Evolutionary conservation across 2,797 vertebrate genomes (phyloP).

Genomic region (Melanotaenia nigrans): DNA sequence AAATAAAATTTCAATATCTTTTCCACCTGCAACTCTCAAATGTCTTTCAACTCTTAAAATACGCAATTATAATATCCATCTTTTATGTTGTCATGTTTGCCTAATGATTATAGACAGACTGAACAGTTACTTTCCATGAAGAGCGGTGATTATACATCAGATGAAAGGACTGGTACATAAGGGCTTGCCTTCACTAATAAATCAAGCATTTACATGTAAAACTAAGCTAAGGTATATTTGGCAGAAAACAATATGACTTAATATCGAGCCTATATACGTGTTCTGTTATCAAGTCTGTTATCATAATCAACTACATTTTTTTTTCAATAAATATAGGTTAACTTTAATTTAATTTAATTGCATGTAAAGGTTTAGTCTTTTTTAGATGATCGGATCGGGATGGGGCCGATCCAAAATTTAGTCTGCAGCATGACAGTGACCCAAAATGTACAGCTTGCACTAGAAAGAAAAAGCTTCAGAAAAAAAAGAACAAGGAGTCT

Average conservation of each 20-base stretch:
- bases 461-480: background rate
- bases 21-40: slow-evolving; percentile 2
- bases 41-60: background rate
- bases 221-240: background rate
- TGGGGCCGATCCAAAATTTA: background rate
- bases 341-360: background rate
- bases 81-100: slow-evolving; percentile 30
- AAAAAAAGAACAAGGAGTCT: slow-evolving; percentile 9
- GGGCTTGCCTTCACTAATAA: background rate
- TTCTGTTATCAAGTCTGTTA: too few species aligned
- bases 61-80: slow-evolving; percentile 24
- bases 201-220: background rate
- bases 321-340: too few species aligned
- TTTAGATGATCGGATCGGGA: background rate
- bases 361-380: background rate
- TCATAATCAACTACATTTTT: too few species aligned
- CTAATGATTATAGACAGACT: slow-evolving; percentile 30
- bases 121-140: slow-evolving; percentile 17
- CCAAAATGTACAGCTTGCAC: background rate
- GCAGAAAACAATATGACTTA: background rate
- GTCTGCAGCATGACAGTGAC: background rate
- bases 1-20: slow-evolving; percentile 45
- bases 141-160: slow-evolving; percentile 10
- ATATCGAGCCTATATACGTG: too few species aligned
- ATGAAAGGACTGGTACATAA: slow-evolving; percentile 9